These are phyloP conservation scores for Ephydatia muelleri DNA, from an alignment of 37 sponge, comb jelly and placozoan species.

Conservation along the genomic window DNA sequence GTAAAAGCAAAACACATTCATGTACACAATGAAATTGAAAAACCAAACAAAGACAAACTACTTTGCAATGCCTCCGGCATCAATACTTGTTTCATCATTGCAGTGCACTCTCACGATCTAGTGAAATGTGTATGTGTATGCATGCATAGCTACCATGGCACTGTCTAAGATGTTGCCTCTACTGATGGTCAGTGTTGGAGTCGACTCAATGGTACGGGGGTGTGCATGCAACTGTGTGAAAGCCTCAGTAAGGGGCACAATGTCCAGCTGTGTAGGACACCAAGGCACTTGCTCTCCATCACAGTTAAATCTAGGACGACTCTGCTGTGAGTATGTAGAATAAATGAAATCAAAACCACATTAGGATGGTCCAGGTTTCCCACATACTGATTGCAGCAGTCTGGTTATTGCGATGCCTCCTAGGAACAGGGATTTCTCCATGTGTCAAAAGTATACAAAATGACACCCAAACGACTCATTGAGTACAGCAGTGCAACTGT, in stretches of 20 bases:
- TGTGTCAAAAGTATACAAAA: background rate
- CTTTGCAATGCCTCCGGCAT: constrained; percentile 65
- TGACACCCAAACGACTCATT: background rate
- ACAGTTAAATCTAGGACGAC: constrained; percentile 1
- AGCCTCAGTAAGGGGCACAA: background rate
- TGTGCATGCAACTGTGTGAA: constrained; percentile 1
- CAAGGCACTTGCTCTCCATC: background rate
- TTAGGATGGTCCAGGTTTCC: background rate
- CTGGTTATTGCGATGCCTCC: background rate
- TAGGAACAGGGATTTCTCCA: background rate
- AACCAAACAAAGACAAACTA: background rate
- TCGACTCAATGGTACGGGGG: constrained; percentile 11
- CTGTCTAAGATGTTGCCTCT: constrained; percentile 47
- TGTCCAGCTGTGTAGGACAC: constrained; percentile 23
- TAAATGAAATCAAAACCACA: constrained; percentile 11
- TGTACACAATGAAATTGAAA: background rate
- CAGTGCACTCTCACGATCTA: constrained; percentile 38
- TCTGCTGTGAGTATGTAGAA: background rate
- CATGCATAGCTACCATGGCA: constrained; percentile 18
- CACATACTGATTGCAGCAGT: background rate
- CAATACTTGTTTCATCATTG: constrained; percentile 62
- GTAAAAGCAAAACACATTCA: background rate
- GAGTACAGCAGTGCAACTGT: background rate
- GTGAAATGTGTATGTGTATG: background rate
- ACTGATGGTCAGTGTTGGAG: constrained; percentile 54